These are phyloP conservation scores for Fringilla coelebs DNA, from an alignment of 2,797 vertebrate species.

Conservation along the genomic window DNA sequence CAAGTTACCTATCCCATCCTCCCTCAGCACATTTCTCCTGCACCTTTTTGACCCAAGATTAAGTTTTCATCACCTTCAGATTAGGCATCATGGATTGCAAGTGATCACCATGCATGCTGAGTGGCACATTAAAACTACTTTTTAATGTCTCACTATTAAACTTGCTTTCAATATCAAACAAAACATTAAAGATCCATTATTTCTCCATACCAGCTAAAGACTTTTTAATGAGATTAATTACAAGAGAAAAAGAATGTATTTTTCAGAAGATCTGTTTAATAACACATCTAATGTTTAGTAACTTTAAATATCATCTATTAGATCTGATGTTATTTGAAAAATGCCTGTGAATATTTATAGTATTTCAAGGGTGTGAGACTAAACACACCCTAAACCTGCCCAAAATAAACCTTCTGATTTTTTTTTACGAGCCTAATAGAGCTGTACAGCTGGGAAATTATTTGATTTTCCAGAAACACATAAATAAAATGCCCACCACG, in stretches of 20 bases:
- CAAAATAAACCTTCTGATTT: background rate
- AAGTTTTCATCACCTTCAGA: slow-evolving; percentile 17
- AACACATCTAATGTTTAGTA: slow-evolving; percentile 24
- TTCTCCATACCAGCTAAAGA: slow-evolving; percentile 60
- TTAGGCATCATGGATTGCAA: background rate
- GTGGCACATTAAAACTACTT: slow-evolving; percentile 46
- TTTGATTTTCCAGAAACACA: background rate
- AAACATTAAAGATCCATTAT: slow-evolving; percentile 71
- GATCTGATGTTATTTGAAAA: slow-evolving; percentile 30
- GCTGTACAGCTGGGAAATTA: background rate
- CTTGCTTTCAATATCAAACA: slow-evolving; percentile 67
- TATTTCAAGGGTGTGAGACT: background rate
- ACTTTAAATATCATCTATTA: slow-evolving; percentile 43
- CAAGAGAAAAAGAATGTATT: slow-evolving; percentile 35
- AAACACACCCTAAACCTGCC: background rate
- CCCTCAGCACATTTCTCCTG: background rate
- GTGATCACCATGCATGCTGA: slow-evolving; percentile 12
- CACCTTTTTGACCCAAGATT: background rate
- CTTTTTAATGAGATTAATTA: slow-evolving; percentile 70
- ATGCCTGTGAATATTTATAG: background rate
- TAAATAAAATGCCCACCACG: background rate
- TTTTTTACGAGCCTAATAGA: background rate
- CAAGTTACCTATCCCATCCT: background rate
- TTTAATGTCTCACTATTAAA: slow-evolving; percentile 62
- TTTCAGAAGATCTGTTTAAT: slow-evolving; percentile 43